Base-by-base conservation (phyloP, 2,797 vertebrate genomes). In the Cottoperca gobio region DNA sequence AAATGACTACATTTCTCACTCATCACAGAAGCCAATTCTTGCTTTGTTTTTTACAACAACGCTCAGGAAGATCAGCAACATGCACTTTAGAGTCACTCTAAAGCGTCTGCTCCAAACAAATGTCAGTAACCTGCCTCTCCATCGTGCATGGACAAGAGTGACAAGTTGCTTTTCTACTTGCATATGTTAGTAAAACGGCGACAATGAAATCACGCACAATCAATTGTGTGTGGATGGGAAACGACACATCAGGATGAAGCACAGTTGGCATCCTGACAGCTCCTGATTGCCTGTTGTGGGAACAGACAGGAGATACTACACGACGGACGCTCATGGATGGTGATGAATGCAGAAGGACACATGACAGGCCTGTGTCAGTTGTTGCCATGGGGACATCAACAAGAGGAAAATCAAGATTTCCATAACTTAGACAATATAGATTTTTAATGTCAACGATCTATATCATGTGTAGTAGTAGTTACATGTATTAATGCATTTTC, bases 371-470 rank as follows among this genome's bases (percentile, higher is more conserved):
- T 5, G 19, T 79, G 69, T 60, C 74, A 37, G 87, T 83, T 84
- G 87, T 88, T 86, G 70, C 82, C 74, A 86, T 82, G 86, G 91
- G 50, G 92, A 91, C 86, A n/a, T 57, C 63, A 65, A 65, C 11
- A 16, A 72, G 6, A 58, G 35, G 42, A 24, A 33, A 17, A 55
- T 28, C 2, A 31, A 53, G 35, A 45, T 53, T 40, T 63, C 35
- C 10, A n/a, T 6, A 21, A 31, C 26, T 17, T 39, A 17, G 53
- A n/a, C 31, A n/a, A 19, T 24, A 57, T 16, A 57, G 12, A n/a
- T 16, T 16, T 40, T 21, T 5, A 23, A 12, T 11, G 45, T 37
- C 19, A 55, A 33, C 14, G 9, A 50, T 35, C 31, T 24, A 3
- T 39, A 57, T 40, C 4, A 64, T 60, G 33, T 59, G 33, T 10